Evolutionary conservation across 1,140 invertebrate species (phyloP), one percentile per base, ranked within the genome.

Genomic region (Drosophila ironensis): DNA sequence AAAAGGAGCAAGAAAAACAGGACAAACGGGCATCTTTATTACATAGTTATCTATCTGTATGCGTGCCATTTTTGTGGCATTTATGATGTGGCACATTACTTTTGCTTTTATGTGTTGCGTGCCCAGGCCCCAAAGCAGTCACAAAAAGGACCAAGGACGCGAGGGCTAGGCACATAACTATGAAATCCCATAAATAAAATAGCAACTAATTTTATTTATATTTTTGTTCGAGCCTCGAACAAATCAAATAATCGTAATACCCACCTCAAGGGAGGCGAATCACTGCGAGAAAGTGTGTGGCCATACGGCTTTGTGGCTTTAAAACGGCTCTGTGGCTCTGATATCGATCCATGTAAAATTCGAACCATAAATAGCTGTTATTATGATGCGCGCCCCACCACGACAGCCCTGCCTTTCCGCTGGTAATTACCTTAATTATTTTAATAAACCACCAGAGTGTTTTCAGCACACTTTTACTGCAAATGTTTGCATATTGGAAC

Each of bases 361-460:
- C 48, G 52, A 59, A 54, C 68, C 56, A 64, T 80, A 77, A 84
- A 82, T 78, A 54, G 69, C 57, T 73, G 70, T 78, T 72, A 84
- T 69, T 72, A 77, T 60, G 52, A 64, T 63, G 41, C 41, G 9
- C 40, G 30, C 22, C 6, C 20, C 3, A 2, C 9, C 6, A 11
- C 46, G 16, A 28, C 25, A 50, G 6, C 33, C 14, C 33, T 5
- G 27, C 38, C 30, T 45, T 70, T 52, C 44, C 53, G 69, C 61
- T 54, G 48, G 63, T 80, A 86, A 86, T 86, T 86, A 86, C 80
- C 80, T 86, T 86, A 86, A 86, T 86, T 86, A 86, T 86, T 86
- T 87, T 86, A 86, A 86, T 86, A 87, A 86, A 84, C 80, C 74
- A 64, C 69, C 53, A 78, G 56, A 51, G 68, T 44, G 56, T 61